phyloP scores from a whole-genome alignment of 1,140 invertebrate genomes.

The Melipona quadrifasciata region DNA sequence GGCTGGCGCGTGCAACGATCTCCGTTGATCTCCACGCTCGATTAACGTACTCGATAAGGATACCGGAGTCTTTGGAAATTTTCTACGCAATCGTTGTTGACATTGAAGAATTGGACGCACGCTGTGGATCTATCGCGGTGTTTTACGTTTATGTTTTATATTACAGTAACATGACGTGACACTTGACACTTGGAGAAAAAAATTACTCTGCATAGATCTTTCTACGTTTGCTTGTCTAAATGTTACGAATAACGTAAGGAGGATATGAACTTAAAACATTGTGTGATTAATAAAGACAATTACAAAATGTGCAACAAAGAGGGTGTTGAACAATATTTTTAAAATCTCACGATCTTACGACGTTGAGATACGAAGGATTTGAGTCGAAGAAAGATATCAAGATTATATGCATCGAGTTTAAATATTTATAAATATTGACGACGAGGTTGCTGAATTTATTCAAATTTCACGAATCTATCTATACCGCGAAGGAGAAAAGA shows the following conservation, averaged over 20 bases:
- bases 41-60: neutral
- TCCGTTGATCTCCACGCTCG: constrained; percentile 37
- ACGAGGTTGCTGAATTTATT: neutral
- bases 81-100: neutral
- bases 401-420: neutral
- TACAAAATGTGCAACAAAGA: too few relatives aligned
- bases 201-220: neutral
- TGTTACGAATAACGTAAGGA: neutral
- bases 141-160: neutral
- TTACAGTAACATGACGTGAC: neutral
- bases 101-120: neutral
- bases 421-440: neutral
- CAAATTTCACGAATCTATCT: too few relatives aligned
- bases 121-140: neutral
- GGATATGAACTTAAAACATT: too few relatives aligned
- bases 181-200: neutral
- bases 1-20: constrained; percentile 14
- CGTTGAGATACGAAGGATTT: neutral
- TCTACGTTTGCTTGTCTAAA: neutral
- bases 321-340: too few relatives aligned
- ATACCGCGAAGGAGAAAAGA: neutral
- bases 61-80: neutral
- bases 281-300: too few relatives aligned
- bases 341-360: too few relatives aligned
- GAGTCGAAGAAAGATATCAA: neutral